Percentiles rank a stretch among this genome's conserved stretches.
Evolutionary conservation across 2,888 invertebrate species (phyloP).

Genomic region (Hydraecia micacea): DNA sequence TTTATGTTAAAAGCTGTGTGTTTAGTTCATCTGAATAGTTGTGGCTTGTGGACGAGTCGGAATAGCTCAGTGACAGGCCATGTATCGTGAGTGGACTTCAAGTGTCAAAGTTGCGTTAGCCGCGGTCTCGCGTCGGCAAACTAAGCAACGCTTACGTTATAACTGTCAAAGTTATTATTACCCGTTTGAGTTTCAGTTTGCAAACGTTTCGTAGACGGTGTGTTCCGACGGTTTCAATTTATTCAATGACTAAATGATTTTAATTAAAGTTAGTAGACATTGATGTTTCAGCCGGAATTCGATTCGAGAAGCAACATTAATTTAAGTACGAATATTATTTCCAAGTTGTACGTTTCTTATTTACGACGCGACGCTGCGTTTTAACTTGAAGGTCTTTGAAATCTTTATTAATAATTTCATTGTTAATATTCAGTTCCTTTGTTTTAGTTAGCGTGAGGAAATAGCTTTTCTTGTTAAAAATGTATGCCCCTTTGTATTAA

Average conservation of each 20-base stretch:
- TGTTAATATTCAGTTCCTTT: conserved; percentile 38
- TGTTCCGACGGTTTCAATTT: conserved; percentile 63
- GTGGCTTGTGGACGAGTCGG: conserved; percentile 50
- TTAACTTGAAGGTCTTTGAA: conserved; percentile 6
- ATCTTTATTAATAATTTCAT: conserved; percentile 32
- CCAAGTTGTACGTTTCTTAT: conserved; percentile 42
- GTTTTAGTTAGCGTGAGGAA: background rate
- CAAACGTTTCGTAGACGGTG: conserved; percentile 66
- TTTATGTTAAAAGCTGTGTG: conserved; percentile 23
- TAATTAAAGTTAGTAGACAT: conserved; percentile 76
- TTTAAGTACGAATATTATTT: conserved; percentile 55
- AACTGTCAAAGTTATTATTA: conserved; percentile 86
- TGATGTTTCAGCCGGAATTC: conserved; percentile 71
- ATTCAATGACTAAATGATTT: conserved; percentile 78
- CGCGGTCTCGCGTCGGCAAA: conserved; percentile 73
- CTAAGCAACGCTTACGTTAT: conserved; percentile 78
- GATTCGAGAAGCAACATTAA: conserved; percentile 68
- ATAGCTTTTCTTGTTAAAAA: background rate
- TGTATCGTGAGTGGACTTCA: conserved; percentile 77
- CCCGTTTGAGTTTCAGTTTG: conserved; percentile 73
- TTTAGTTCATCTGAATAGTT: conserved; percentile 55
- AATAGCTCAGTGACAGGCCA: conserved; percentile 72
- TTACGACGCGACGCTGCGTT: conserved; percentile 34
- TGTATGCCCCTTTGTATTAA: background rate
- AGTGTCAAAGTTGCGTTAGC: conserved; percentile 83